Percentiles rank a stretch among this genome's conserved stretches.
phyloP scores from a whole-genome alignment of 2,888 invertebrate genomes.

The Loripinus fragilis region DNA sequence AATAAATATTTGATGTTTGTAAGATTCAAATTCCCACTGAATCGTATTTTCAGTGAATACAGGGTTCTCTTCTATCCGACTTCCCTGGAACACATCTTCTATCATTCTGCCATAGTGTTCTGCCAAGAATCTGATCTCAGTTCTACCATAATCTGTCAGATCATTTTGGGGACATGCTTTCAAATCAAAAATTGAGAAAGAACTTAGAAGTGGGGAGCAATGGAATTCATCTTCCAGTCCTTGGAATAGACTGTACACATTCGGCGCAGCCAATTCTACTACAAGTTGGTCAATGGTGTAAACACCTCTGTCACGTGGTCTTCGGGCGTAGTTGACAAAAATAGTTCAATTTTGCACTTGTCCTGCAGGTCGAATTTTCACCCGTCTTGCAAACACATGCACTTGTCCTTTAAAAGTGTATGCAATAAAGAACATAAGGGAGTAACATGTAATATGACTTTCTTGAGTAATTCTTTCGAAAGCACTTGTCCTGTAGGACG shows the following conservation, averaged over 20 bases:
- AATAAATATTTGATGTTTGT: slow-evolving; percentile 29
- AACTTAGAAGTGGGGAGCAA: slow-evolving; percentile 22
- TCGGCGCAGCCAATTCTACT: slow-evolving; percentile 17
- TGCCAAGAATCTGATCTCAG: slow-evolving; percentile 10
- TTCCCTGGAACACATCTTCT: slow-evolving; percentile 23
- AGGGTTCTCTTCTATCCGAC: slow-evolving; percentile 15
- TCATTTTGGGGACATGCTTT: no score
- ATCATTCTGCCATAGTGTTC: slow-evolving; percentile 5
- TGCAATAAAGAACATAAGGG: no score
- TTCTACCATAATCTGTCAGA: no score
- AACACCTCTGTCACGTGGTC: no score
- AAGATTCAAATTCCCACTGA: slow-evolving; percentile 13
- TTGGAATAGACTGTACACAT: slow-evolving; percentile 18
- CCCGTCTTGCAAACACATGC: no score
- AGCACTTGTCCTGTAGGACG: no score
- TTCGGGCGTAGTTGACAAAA: no score
- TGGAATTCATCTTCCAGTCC: slow-evolving; percentile 32
- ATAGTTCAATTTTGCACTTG: no score
- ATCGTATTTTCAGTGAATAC: slow-evolving; percentile 24
- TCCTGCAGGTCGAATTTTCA: no score
- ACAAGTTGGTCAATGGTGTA: background rate
- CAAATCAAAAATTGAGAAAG: slow-evolving; percentile 28
- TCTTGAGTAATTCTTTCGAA: no score
- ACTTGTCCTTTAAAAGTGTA: no score
- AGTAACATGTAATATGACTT: no score